Evolutionary conservation across 2,797 vertebrate genomes (phyloP).

Genomic region (Luscinia megarhynchos): DNA sequence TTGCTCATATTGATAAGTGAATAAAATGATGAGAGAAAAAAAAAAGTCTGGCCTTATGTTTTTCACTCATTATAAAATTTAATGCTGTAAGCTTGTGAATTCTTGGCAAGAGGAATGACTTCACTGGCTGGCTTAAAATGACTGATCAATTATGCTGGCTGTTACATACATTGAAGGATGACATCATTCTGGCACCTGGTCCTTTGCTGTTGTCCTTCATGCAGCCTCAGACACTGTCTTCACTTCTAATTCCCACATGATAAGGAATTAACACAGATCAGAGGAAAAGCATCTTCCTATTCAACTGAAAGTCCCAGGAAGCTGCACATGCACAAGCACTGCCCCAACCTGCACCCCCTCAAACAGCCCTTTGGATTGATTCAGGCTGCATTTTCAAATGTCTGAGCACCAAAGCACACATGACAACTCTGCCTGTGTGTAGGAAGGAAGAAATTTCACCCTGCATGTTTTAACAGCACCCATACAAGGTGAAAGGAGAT

Average conservation of each 20-base stretch:
- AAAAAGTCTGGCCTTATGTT: constrained; percentile 37
- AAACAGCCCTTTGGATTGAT: background rate
- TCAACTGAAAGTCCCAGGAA: background rate
- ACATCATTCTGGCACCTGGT: background rate
- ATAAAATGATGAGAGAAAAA: constrained; percentile 25
- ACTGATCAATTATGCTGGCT: background rate
- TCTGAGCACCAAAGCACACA: background rate
- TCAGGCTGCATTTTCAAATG: background rate
- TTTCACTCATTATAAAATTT: constrained; percentile 34
- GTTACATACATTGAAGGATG: background rate
- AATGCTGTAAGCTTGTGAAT: background rate
- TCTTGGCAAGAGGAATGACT: constrained; percentile 30
- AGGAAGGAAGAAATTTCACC: constrained; percentile 45
- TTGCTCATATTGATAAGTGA: constrained; percentile 58
- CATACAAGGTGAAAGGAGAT: background rate
- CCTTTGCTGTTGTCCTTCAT: background rate
- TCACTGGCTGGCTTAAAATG: constrained; percentile 20
- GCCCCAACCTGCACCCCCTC: fast-evolving
- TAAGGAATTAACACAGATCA: background rate
- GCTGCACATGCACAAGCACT: background rate
- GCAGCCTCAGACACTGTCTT: background rate
- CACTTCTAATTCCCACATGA: background rate
- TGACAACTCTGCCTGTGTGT: background rate
- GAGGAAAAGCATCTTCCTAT: background rate
- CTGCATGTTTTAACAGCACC: constrained; percentile 37